phyloP scores from a whole-genome alignment of 53 echinoderm and acorn worm species.

The Holothuria leucospilota region DNA sequence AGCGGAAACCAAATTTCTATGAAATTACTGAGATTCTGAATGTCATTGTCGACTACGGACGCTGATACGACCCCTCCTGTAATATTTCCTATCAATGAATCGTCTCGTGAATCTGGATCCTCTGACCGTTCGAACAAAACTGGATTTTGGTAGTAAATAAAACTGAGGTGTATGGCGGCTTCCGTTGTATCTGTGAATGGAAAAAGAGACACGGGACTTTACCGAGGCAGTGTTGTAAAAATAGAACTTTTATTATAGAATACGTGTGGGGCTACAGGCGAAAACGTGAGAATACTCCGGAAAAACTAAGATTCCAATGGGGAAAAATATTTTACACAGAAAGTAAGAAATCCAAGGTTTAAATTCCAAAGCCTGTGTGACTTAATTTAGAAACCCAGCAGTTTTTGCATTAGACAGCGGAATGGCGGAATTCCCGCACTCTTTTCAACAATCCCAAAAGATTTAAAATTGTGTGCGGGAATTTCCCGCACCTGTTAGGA shows the following conservation, averaged over 20 bases:
- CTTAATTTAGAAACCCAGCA: too few relatives aligned
- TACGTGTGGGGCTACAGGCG: too few relatives aligned
- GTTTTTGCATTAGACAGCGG: too few relatives aligned
- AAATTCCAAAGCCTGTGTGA: too few relatives aligned
- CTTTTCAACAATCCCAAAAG: too few relatives aligned
- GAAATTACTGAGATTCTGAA: neutral
- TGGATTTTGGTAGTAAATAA: conserved; percentile 40
- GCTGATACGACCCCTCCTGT: conserved; percentile 44
- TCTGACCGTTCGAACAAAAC: conserved; percentile 10
- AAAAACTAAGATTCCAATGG: too few relatives aligned
- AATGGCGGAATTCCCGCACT: too few relatives aligned
- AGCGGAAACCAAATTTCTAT: conserved; percentile 22
- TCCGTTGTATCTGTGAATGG: neutral
- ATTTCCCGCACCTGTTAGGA: too few relatives aligned
- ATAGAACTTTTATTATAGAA: neutral
- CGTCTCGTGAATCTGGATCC: neutral
- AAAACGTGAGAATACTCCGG: too few relatives aligned
- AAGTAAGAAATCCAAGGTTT: too few relatives aligned
- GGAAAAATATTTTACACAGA: too few relatives aligned
- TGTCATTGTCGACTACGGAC: neutral
- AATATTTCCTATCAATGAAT: neutral
- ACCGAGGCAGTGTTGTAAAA: neutral
- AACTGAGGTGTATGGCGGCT: conserved; percentile 7
- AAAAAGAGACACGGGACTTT: neutral
- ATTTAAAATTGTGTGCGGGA: too few relatives aligned